These are phyloP conservation scores for Struthidea cinerea DNA, from an alignment of 2,113 vertebrate species.

Conservation along the genomic window DNA sequence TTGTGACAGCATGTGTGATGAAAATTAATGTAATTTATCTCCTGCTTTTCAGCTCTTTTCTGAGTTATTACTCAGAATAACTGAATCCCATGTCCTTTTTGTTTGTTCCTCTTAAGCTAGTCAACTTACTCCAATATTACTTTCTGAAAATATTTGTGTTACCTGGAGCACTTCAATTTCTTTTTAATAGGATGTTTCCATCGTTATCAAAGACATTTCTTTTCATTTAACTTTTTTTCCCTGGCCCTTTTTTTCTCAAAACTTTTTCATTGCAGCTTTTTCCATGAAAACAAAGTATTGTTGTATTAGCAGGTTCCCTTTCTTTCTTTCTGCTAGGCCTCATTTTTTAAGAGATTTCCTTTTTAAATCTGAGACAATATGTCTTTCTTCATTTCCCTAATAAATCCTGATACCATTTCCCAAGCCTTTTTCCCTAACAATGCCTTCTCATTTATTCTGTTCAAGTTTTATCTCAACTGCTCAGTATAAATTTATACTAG, in stretches of 20 bases:
- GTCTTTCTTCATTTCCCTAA: slow-evolving; percentile 21
- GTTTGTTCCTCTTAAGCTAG: not conserved
- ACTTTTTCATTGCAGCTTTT: not conserved
- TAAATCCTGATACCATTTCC: not conserved
- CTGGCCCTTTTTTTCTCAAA: not conserved
- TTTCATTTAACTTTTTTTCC: not conserved
- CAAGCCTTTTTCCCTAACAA: not conserved
- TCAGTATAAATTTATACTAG: not conserved
- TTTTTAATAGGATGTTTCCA: not conserved
- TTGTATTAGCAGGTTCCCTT: not conserved
- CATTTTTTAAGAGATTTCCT: slow-evolving; percentile 13
- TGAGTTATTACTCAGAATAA: too few species aligned
- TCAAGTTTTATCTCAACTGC: not conserved
- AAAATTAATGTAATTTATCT: not conserved
- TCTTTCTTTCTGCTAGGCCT: not conserved
- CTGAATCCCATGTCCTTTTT: not conserved
- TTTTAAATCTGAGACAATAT: slow-evolving; percentile 6
- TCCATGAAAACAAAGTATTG: not conserved
- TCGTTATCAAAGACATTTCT: not conserved
- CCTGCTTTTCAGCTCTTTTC: not conserved
- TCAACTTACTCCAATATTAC: not conserved
- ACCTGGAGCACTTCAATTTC: not conserved
- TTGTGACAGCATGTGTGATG: not conserved
- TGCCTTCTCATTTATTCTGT: not conserved
- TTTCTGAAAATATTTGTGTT: not conserved